Conservation (phyloP, 2,113 vertebrate genomes). For the Columba livia region DNA sequence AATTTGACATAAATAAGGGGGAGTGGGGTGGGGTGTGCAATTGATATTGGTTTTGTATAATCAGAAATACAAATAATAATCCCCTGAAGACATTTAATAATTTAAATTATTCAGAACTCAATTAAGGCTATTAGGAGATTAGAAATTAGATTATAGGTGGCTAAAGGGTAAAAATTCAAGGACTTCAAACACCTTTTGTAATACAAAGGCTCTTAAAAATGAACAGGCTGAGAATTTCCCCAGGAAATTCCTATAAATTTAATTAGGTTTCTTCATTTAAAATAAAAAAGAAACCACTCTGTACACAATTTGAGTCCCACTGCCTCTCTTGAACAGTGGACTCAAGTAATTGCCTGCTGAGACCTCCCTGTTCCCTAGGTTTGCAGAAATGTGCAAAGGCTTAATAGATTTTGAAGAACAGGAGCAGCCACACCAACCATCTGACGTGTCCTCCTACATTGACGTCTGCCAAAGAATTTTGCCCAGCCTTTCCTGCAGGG, state of each 20-base stretch:
- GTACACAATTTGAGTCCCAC: background rate
- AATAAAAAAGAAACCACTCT: background rate
- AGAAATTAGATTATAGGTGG: constrained; percentile 62
- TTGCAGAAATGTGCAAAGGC: background rate
- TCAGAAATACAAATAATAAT: constrained; percentile 42
- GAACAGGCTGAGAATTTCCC: constrained; percentile 37
- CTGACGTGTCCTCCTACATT: background rate
- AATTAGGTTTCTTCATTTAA: constrained; percentile 56
- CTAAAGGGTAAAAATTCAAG: constrained; percentile 55
- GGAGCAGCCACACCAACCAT: background rate
- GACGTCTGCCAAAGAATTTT: background rate
- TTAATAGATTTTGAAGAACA: background rate
- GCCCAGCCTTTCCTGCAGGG: background rate
- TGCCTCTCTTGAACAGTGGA: background rate
- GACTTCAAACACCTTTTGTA: constrained; percentile 62
- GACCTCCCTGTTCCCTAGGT: background rate
- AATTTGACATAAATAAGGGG: background rate
- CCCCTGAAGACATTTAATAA: constrained; percentile 30
- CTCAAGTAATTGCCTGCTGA: constrained; percentile 26
- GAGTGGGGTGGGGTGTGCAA: background rate
- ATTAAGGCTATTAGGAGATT: constrained; percentile 62
- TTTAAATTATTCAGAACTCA: constrained; percentile 37
- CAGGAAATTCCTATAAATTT: constrained; percentile 40
- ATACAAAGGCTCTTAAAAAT: constrained; percentile 36
- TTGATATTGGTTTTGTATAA: constrained; percentile 10